Percentiles rank a stretch among this genome's conserved stretches.
These are phyloP conservation scores for Egretta garzetta DNA, from an alignment of 2,113 vertebrate species.

Conservation along the genomic window DNA sequence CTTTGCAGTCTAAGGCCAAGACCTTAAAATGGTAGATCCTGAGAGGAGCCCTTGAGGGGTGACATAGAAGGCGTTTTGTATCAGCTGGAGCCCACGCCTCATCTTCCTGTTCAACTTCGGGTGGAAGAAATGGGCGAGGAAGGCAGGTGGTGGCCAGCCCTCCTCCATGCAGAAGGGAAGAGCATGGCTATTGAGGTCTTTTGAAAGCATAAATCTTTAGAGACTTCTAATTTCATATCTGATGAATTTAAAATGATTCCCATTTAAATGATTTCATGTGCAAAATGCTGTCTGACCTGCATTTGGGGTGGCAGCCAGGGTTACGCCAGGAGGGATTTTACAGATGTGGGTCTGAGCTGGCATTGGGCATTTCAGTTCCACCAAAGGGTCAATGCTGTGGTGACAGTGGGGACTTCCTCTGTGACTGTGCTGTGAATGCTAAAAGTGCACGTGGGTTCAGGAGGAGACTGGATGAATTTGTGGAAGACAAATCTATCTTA, in stretches of 20 bases:
- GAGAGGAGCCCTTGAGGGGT: background rate
- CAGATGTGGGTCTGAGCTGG: background rate
- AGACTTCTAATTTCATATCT: background rate
- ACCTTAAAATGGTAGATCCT: background rate
- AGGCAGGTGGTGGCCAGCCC: background rate
- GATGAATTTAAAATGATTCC: background rate
- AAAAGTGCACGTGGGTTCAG: background rate
- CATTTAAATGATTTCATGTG: background rate
- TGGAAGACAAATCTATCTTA: background rate
- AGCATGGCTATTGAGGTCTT: rapidly evolving
- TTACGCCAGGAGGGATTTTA: background rate
- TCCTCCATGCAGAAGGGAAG: background rate
- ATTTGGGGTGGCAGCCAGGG: background rate
- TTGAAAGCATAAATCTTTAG: background rate
- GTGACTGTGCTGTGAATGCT: background rate
- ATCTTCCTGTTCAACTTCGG: background rate
- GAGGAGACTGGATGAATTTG: background rate
- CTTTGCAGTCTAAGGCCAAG: background rate
- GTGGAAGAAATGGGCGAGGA: background rate
- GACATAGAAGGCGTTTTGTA: background rate
- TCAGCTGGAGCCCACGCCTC: background rate
- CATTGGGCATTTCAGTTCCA: background rate
- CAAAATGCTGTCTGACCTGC: background rate
- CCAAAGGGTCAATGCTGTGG: background rate
- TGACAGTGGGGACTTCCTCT: background rate